Base-by-base conservation (phyloP, 2,797 vertebrate genomes). In the Geotrypetes seraphini region DNA sequence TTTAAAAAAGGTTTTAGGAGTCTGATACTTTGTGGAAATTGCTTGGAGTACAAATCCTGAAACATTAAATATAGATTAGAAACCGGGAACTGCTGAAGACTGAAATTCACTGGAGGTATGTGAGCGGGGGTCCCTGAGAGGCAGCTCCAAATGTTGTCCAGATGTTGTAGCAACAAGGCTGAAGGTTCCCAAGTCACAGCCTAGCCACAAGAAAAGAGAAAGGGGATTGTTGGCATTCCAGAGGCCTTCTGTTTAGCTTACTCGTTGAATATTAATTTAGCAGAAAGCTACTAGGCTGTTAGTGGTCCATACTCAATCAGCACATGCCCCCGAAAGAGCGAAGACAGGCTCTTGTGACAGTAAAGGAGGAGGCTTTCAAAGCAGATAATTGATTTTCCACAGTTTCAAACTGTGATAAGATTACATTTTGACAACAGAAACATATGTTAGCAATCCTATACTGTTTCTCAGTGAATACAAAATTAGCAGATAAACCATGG, bases 1-100 rank as follows among this genome's bases (percentile, higher is more conserved):
- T 79, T 61, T 79, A 65, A 69, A 71, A 73, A 75, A 66, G 71
- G 77, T 78, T 71, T 81, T 81, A 80, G 72, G 66, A 72, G 60
- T 60, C 66, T 69, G 72, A 69, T 83, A 78, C 71, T 77, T 71
- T 75, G 77, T 59, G 67, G 67, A 71, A 71, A 56, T 66, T 69
- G 66, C 79, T 79, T 63, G 75, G 75, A 76, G 72, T 82, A 78
- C 50, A 52, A 78, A 76, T 78, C 81, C 78, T 61, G 69, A 77
- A 70, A 74, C 77, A 83, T 82, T 77, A 81, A 83, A 83, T 77
- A 83, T 75, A 75, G 69, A 83, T 78, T 78, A 82, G 67, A 78
- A 67, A 63, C 66, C 76, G 71, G 69, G 68, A 74, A 66, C 81
- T 65, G 75, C 70, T 81, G 77, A 79, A 78, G 81, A 79, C 76